Evolutionary conservation across 2,113 vertebrate species (phyloP), one percentile per base, ranked within the genome.

Genomic region (Vireo altiloquus): DNA sequence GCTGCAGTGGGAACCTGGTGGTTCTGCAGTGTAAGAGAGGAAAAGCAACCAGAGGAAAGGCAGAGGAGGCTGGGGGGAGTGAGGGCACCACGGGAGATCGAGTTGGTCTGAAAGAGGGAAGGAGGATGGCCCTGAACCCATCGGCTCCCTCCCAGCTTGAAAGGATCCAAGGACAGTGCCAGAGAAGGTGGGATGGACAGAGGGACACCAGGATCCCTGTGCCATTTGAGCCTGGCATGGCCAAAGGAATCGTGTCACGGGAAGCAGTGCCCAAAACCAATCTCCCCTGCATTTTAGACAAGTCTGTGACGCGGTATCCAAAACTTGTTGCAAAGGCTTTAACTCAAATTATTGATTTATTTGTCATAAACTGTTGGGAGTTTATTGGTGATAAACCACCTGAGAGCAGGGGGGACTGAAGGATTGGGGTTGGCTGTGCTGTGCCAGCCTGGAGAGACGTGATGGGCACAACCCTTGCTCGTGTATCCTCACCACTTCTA

Each of bases 161-260:
- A 42, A 81, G 4, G 18, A 20, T 8, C 12, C 77, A 12, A 27
- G n/a, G 40, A 6, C 0, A 1, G 1, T 12, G 13, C 8, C 12
- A 28, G 63, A 61, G 46, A 50, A 10, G 13, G 1, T 0, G 17
- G 61, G 15, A 10, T 0, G 8, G 53, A 53, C 15, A 12, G 37
- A 35, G 12, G 59, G 82, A 13, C 2, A 0, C 40, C 9, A 49
- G 12, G 16, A 15, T 13, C 37, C 22, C 49, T 2, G 5, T 4
- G 23, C 47, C 72, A 22, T 9, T 1, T 19, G 13, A 44, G 46
- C 57, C 23, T 21, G 2, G 16, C 27, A 9, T 2, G 1, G 7
- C 68, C 56, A 6, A 11, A 37, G 1, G 3, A 31, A 4, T 9
- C 2, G 0, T 0, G 1, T 4, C 21, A 25, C 2, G 1, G 54